Percentiles rank a stretch among this genome's conserved stretches.
Conservation (phyloP, 2,888 invertebrate genomes). For the Steinernema scapterisci region DNA sequence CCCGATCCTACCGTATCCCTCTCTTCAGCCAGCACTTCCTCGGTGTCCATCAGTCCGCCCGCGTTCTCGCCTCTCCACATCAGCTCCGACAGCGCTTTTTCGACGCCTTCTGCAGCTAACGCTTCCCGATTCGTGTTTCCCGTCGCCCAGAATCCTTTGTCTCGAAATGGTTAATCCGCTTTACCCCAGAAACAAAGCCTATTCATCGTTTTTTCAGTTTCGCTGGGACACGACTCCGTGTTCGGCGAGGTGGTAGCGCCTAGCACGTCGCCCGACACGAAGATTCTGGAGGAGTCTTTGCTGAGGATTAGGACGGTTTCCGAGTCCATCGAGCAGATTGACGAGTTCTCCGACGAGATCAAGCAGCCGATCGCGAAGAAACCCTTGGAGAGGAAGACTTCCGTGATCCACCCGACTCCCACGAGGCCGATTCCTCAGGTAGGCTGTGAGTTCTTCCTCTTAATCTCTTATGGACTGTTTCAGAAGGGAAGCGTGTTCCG, state of each 20-base stretch:
- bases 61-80: conserved; percentile 63
- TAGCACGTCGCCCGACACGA: conserved; percentile 26
- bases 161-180: conserved; percentile 15
- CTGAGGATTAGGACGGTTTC: conserved; percentile 20
- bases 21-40: conserved; percentile 11
- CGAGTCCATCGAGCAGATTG: conserved; percentile 21
- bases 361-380: conserved; percentile 31
- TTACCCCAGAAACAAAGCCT: neutral
- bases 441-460: neutral
- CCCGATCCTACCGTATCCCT: conserved; percentile 3
- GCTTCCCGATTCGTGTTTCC: conserved; percentile 22
- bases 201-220: neutral
- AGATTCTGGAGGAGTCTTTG: conserved; percentile 9
- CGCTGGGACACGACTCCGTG: neutral
- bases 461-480: neutral
- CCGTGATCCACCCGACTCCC: conserved; percentile 25
- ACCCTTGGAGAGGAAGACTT: conserved; percentile 9
- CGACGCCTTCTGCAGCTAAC: conserved; percentile 43
- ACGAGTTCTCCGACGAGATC: conserved; percentile 28
- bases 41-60: conserved; percentile 57
- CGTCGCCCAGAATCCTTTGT: conserved; percentile 5
- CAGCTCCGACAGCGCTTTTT: conserved; percentile 53
- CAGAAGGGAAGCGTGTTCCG: conserved; percentile 42
- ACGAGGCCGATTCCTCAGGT: conserved; percentile 15
- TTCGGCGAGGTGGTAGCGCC: conserved; percentile 3